Evolutionary conservation across 2,888 invertebrate genomes (phyloP), one percentile per base, ranked within the genome.

Genomic region (Strigamia maritima): DNA sequence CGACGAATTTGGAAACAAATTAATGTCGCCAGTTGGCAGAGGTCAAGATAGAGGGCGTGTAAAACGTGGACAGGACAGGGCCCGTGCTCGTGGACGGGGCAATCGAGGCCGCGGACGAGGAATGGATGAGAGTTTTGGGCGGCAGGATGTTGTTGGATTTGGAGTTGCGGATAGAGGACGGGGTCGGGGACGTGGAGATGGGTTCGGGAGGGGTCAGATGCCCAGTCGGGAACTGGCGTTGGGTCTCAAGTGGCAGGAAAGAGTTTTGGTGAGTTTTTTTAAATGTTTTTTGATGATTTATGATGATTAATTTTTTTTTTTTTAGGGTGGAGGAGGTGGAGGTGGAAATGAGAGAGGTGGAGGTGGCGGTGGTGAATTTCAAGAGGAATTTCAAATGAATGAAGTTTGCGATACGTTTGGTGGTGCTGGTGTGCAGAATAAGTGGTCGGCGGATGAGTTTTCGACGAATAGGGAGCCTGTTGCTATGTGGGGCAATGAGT

Each of bases 101-200:
- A 14, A 24, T 12, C 8, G 44, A 8, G n/a, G 77, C 3, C 8
- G 76, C 4, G 31, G 76, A 4, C 35, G 76, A n/a, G 40, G 40
- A 28, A 16, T 6, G 10, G 40, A 74, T 22, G 28, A 38, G 38
- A 38, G 6, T 38, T 10, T 8, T 38, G 10, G 7, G 38, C 38
- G 6, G 38, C 10, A 6, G 22, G 28, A 76, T 76, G 12, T 31
- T 6, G 35, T 31, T 22, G 76, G 38, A 7, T 31, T 35, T 12
- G 31, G 40, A 8, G 38, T 16, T 7, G 19, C 8, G 8, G 38
- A 35, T 35, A 38, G 76, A 10, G 38, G 76, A 76, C 4, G 76
- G 35, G 76, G 77, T 22, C 22, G 76, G 6, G 76, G 76, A n/a
- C 76, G 76, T 35, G 40, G 40, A 14, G 76, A 40, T n/a, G 40